phyloP scores from a whole-genome alignment of 2,113 vertebrate genomes.

The Falcunculus frontatus region DNA sequence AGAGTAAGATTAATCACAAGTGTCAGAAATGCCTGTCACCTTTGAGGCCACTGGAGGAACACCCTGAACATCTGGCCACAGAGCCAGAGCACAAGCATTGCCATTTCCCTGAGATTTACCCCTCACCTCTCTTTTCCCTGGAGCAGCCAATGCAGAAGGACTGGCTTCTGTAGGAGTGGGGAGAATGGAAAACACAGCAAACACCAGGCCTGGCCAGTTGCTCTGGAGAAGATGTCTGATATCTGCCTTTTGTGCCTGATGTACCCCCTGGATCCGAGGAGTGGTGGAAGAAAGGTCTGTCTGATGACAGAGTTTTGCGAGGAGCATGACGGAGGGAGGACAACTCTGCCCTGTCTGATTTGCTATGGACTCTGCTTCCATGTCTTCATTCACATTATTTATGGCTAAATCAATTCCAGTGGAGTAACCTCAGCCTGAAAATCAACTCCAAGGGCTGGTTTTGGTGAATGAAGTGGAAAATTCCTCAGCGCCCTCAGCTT shows the following conservation, averaged over 20 bases:
- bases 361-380: neutral
- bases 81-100: neutral
- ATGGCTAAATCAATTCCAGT: accelerated
- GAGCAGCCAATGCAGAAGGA: neutral
- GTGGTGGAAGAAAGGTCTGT: neutral
- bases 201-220: neutral
- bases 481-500: neutral
- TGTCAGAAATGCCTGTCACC: neutral
- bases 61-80: neutral
- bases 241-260: neutral
- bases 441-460: neutral
- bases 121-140: neutral
- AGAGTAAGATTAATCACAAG: neutral
- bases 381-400: neutral
- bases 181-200: neutral
- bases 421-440: neutral
- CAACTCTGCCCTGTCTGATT: neutral
- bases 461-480: neutral
- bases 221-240: neutral
- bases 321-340: neutral
- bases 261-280: neutral
- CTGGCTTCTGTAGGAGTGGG: neutral
- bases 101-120: neutral
- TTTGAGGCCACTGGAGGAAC: neutral
- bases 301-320: neutral